Percentiles rank a stretch among this genome's conserved stretches.
phyloP scores from a whole-genome alignment of 2,797 vertebrate genomes.

The Oryzias sinensis region DNA sequence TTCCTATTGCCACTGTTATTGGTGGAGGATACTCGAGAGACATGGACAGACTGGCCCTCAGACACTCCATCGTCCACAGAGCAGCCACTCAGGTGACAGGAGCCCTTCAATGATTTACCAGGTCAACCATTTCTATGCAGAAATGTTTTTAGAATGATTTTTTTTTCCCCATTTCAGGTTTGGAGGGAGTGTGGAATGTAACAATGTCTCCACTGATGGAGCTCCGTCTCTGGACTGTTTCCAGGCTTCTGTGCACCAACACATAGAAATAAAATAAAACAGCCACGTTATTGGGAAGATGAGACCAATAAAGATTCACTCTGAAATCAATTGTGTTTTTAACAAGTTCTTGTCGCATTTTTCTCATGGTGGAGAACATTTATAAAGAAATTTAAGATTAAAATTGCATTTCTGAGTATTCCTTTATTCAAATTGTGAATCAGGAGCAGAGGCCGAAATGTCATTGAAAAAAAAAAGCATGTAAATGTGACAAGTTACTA shows the following conservation, averaged over 20 bases:
- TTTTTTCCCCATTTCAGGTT: slow-evolving; percentile 55
- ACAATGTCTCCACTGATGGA: slow-evolving; percentile 1
- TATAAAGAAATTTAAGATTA: too few species aligned
- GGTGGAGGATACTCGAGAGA: slow-evolving; percentile 70
- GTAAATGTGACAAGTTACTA: too few species aligned
- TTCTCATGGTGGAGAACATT: too few species aligned
- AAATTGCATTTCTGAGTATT: too few species aligned
- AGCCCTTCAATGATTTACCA: not conserved
- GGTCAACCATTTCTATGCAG: not conserved
- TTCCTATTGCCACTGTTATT: slow-evolving; percentile 65
- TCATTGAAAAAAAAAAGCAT: too few species aligned
- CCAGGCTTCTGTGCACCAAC: too few species aligned
- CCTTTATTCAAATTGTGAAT: too few species aligned
- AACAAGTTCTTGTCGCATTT: not conserved
- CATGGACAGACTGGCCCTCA: slow-evolving; percentile 59
- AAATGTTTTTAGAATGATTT: not conserved
- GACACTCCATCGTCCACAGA: slow-evolving; percentile 73
- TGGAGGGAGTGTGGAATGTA: slow-evolving; percentile 64
- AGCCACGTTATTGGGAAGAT: too few species aligned
- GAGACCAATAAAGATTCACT: not conserved
- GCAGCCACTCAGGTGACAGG: slow-evolving; percentile 58
- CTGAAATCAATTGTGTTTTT: too few species aligned
- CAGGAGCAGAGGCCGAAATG: too few species aligned
- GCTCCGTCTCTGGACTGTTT: not conserved
- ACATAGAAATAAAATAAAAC: too few species aligned